These are phyloP conservation scores for Lasioglossum zephyrum DNA, from an alignment of 2,888 invertebrate species.

Conservation along the genomic window DNA sequence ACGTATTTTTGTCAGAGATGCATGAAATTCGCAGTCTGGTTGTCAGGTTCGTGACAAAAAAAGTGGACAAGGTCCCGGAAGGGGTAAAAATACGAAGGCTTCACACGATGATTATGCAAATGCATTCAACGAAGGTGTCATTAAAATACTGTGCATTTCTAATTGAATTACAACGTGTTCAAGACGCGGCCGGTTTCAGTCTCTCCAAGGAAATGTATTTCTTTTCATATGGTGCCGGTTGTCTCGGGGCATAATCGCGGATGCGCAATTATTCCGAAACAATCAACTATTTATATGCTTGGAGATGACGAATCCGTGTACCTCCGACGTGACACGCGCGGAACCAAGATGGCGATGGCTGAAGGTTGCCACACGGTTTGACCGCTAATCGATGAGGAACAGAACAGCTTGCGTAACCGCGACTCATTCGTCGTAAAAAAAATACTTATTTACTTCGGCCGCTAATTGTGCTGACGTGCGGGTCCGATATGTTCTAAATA, in stretches of 20 bases:
- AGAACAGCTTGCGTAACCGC: constrained; percentile 52
- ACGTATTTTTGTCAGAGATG: no score
- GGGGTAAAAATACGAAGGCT: not conserved
- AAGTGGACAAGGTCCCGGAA: not conserved
- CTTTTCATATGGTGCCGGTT: not conserved
- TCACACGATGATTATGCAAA: not conserved
- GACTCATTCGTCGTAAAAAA: constrained; percentile 41
- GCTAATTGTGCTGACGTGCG: constrained; percentile 51
- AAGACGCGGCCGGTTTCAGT: not conserved
- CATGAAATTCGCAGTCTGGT: not conserved
- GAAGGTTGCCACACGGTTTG: constrained; percentile 47
- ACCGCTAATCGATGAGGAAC: constrained; percentile 57
- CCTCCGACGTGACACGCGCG: constrained; percentile 11
- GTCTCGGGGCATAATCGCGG: not conserved
- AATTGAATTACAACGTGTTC: not conserved
- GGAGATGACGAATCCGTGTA: constrained; percentile 44
- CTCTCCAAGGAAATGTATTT: not conserved
- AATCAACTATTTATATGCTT: constrained; percentile 19
- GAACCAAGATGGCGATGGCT: constrained; percentile 23
- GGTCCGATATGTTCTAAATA: constrained; percentile 13
- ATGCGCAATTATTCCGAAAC: constrained; percentile 16
- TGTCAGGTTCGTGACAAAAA: not conserved
- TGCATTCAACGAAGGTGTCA: not conserved
- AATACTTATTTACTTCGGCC: constrained; percentile 52
- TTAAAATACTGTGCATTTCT: not conserved